Evolutionary conservation across 2,888 invertebrate genomes (phyloP), one percentile per base, ranked within the genome.

Genomic region (Drosophila cognata): DNA sequence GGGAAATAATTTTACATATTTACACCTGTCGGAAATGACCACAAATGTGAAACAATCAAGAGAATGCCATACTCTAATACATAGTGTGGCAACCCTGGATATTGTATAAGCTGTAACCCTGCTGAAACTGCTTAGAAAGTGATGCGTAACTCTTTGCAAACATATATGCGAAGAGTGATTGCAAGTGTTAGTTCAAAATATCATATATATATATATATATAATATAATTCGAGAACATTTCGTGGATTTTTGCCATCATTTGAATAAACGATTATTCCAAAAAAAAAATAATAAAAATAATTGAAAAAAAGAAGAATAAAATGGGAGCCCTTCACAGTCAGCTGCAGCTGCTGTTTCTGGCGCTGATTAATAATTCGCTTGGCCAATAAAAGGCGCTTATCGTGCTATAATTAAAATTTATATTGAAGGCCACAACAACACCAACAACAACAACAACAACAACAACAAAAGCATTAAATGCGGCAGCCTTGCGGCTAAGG

Each of bases 21-120:
- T 50, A 46, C 72, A 72, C 62, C 69, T 70, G 73, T n/a, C 35
- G 11, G 28, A 33, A 38, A 38, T 36, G n/a, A 29, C n/a, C n/a
- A 52, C 16, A 29, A 55, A 36, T 13, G 25, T 64, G 13, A 41
- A n/a, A 28, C 43, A 43, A 21, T 4, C 21, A 13, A 21, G 13
- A 43, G 6, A 13, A 21, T 13, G 6, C 21, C 43, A 6, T 3
- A 10, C n/a, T 41, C 13, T 7, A 35, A 16, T 18, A 38, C 5
- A 16, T 28, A 41, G 56, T 41, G 28, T n/a, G 56, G 38, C 28
- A 56, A 38, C n/a, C 38, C 38, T 29, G 28, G 13, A 38, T 36
- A 28, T 28, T 55, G 13, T 28, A 11, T 13, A 38, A 16, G 16
- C 21, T 10, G 21, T 21, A 55, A 36, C 36, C 55, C 11, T 55